Conservation (phyloP, 2,888 invertebrate genomes). For the Sminthurides aquaticus region DNA sequence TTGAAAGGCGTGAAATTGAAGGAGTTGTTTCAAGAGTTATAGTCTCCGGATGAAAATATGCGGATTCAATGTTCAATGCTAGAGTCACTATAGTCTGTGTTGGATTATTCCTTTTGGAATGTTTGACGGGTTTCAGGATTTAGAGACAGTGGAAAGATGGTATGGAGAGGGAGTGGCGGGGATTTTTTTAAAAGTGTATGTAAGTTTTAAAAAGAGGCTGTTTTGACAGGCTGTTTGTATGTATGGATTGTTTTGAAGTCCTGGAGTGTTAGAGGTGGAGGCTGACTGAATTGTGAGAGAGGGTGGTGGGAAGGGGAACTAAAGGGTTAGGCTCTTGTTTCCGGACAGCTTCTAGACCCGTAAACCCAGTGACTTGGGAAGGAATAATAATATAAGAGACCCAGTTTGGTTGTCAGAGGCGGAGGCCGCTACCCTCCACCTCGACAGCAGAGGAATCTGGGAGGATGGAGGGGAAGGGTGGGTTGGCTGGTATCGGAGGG, state of each 20-base stretch:
- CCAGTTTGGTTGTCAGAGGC: too few species aligned
- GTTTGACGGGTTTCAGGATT: not conserved
- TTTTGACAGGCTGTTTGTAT: too few species aligned
- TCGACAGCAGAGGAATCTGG: not conserved
- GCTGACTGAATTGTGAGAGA: not conserved
- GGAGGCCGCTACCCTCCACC: too few species aligned
- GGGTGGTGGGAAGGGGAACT: not conserved
- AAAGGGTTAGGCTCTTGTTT: not conserved
- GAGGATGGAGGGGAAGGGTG: not conserved
- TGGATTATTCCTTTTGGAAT: too few species aligned
- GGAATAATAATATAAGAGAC: not conserved
- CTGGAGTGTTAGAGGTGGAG: not conserved
- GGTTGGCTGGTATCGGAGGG: not conserved
- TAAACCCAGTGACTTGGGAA: not conserved
- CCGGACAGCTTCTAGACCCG: not conserved
- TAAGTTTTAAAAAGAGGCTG: not conserved
- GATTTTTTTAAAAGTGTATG: not conserved
- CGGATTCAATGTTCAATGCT: too few species aligned
- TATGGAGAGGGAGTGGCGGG: not conserved
- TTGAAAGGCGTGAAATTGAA: too few species aligned
- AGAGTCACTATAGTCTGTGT: too few species aligned
- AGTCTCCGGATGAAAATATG: too few species aligned
- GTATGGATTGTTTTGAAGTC: not conserved
- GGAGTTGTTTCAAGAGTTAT: too few species aligned
- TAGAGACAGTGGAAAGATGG: not conserved